Base-by-base conservation (phyloP, 1,140 invertebrate genomes). In the Eupeodes corollae region DNA sequence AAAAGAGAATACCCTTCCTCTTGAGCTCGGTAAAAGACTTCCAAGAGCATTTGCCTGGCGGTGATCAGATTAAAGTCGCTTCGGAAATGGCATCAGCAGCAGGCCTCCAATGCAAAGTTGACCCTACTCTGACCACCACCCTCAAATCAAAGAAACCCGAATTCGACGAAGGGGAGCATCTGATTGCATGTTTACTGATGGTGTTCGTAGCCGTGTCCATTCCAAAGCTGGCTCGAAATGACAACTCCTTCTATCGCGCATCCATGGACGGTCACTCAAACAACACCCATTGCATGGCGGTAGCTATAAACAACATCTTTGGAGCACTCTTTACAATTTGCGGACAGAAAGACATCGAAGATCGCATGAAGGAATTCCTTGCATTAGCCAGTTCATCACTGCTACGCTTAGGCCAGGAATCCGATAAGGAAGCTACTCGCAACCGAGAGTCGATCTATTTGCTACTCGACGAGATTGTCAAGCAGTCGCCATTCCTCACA, bases 171-270 rank as follows among this genome's bases (percentile, higher is more conserved):
- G 75, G 75, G 19, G 94, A 99, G 57, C 96, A 99, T 74, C 73
- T 91, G 13, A 74, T 94, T 19, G 88, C 95, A 1, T 99, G 95
- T 70, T 72, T 99, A 6, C 69, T 99, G 15, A 96, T 99, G 91
- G 96, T 99, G 5, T 99, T 98, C 72, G 88, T 99, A 1, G 96
- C 96, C 0, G 93, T 99, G 26, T 94, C 94, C 0, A 86, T 99
- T 55, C 95, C 96, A 5, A 91, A 93, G 70, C 75, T 99, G n/a
- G 92, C 95, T 1, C 78, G 88, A 44, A 86, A 79, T 54, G 93
- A 97, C 44, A 81, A 80, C 41, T 91, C 90, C 0, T 88, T 90
- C 53, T 94, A 92, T 69, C 73, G 85, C 58, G 88, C 94, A 5
- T 89, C 89, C 2, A 74, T 98, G 14, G 91, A 96, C 74, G 93